phyloP scores from a whole-genome alignment of 2,888 invertebrate genomes.

The Apocheima hispidaria region DNA sequence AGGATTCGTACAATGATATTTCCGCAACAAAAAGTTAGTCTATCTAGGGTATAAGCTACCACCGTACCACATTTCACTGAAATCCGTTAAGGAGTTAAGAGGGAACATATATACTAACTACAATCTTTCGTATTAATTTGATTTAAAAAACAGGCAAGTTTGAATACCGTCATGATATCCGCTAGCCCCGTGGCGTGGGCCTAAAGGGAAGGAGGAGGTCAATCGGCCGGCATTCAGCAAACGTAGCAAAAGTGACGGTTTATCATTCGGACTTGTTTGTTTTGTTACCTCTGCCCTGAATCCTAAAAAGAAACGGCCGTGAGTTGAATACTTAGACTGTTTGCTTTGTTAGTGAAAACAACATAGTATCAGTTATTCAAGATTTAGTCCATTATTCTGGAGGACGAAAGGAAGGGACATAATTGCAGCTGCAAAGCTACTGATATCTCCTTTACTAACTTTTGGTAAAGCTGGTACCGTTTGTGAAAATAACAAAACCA shows the following conservation, averaged over 20 bases:
- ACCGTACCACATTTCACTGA: too few relatives aligned
- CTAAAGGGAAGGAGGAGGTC: conserved; percentile 21
- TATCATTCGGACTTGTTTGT: conserved; percentile 44
- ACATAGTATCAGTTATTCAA: neutral
- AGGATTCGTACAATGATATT: too few relatives aligned
- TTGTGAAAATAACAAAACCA: too few relatives aligned
- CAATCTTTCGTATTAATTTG: too few relatives aligned
- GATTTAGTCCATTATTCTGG: neutral
- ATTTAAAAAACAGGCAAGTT: neutral
- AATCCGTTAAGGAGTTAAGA: too few relatives aligned
- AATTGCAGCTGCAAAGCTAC: neutral
- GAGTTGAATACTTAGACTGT: conserved; percentile 34
- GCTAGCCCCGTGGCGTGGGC: neutral
- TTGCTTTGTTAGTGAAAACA: conserved; percentile 6
- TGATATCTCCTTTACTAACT: neutral
- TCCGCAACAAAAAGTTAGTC: too few relatives aligned
- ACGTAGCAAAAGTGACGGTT: conserved; percentile 40
- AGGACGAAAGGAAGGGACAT: neutral
- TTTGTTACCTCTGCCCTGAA: conserved; percentile 39
- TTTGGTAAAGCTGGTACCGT: too few relatives aligned
- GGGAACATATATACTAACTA: too few relatives aligned
- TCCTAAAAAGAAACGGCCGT: conserved; percentile 39
- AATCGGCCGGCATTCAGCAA: conserved; percentile 31
- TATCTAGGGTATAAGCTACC: too few relatives aligned
- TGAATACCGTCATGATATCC: neutral